phyloP scores from a whole-genome alignment of 2,797 vertebrate genomes.

The Apogon talboti region DNA sequence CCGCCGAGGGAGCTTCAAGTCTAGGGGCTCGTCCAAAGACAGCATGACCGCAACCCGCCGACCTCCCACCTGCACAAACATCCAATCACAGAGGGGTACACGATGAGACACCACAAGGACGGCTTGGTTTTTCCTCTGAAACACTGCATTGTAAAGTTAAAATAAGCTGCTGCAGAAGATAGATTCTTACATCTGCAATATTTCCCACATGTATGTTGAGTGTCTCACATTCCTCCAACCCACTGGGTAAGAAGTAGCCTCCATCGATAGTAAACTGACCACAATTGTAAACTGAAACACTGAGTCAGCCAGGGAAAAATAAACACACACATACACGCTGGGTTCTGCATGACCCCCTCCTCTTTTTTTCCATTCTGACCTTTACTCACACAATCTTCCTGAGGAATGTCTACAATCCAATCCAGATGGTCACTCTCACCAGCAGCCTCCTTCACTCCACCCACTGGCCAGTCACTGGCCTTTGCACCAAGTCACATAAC shows the following conservation, averaged over 20 bases:
- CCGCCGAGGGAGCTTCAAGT: conserved; percentile 93
- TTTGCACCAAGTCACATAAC: conserved; percentile 50
- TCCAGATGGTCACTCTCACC: conserved; percentile 83
- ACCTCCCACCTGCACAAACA: conserved; percentile 74
- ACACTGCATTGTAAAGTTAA: conserved; percentile 5
- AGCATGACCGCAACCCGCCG: conserved; percentile 85
- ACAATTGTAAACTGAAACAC: conserved; percentile 65
- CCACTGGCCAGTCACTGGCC: conserved; percentile 46
- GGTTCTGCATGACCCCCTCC: conserved; percentile 57
- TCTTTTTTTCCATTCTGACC: conserved; percentile 72
- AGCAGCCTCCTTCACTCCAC: conserved; percentile 43
- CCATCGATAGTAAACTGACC: conserved; percentile 63
- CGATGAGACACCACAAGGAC: conserved; percentile 3
- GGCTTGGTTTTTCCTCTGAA: conserved; percentile 24
- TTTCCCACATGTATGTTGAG: conserved; percentile 42
- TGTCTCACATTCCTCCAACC: conserved; percentile 57
- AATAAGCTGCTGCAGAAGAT: conserved; percentile 8
- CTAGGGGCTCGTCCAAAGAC: conserved; percentile 95
- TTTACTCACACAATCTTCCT: conserved; percentile 79
- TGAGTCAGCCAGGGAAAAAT: conserved; percentile 64
- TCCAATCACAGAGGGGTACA: conserved; percentile 32
- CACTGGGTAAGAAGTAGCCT: conserved; percentile 43
- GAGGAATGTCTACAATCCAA: conserved; percentile 85
- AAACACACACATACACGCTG: conserved; percentile 57
- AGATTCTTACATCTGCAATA: conserved; percentile 58